Percentiles rank a stretch among this genome's conserved stretches.
Conservation (phyloP, 2,113 vertebrate genomes). For the Gadus chalcogrammus region DNA sequence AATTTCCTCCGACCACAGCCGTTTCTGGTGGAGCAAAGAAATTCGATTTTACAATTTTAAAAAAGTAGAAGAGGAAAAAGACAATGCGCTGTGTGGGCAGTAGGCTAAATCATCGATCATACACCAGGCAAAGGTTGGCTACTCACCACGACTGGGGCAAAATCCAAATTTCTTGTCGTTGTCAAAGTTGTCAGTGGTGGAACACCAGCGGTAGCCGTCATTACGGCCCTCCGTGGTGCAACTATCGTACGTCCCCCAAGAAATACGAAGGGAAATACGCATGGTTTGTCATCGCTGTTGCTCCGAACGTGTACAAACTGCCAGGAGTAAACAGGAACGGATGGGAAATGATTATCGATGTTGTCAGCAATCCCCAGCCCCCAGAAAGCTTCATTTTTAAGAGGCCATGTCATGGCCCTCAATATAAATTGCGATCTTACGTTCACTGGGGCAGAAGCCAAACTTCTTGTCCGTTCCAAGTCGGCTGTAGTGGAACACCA, state of each 20-base stretch:
- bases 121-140: slow-evolving; percentile 8
- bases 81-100: neutral
- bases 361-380: neutral
- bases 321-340: neutral
- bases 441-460: slow-evolving; percentile 93
- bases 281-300: slow-evolving; percentile 76
- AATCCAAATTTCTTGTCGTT: slow-evolving; percentile 85
- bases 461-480: slow-evolving; percentile 80
- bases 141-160: slow-evolving; percentile 86
- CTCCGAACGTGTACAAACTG: slow-evolving; percentile 86
- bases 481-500: slow-evolving; percentile 89
- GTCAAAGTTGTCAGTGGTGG: slow-evolving; percentile 86
- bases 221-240: slow-evolving; percentile 88
- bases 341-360: no score
- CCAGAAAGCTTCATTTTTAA: neutral
- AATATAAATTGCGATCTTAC: slow-evolving; percentile 72
- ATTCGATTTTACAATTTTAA: neutral
- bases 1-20: slow-evolving; percentile 84
- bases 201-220: slow-evolving; percentile 89
- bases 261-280: slow-evolving; percentile 89
- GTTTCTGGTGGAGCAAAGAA: slow-evolving; percentile 66
- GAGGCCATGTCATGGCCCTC: slow-evolving; percentile 3
- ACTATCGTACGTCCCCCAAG: slow-evolving; percentile 70
- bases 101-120: slow-evolving; percentile 5
- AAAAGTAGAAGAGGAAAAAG: slow-evolving; percentile 32